phyloP scores from a whole-genome alignment of 2,888 invertebrate genomes.

The Drosophila buzzatii region DNA sequence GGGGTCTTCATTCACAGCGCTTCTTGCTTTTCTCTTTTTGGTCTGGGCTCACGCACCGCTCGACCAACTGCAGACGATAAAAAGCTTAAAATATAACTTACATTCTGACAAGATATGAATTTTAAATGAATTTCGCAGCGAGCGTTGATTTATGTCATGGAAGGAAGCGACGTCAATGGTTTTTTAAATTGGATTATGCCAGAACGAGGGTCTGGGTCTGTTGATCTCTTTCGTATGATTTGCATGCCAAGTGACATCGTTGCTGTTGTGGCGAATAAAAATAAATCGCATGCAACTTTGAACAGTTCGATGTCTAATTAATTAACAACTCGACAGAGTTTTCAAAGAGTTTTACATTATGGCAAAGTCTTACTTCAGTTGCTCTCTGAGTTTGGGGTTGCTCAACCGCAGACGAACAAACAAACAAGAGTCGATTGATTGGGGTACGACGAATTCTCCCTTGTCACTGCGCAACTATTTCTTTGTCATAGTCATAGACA shows the following conservation, averaged over 20 bases:
- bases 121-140: constrained; percentile 74
- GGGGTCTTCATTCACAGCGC: constrained; percentile 49
- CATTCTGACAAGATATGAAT: constrained; percentile 82
- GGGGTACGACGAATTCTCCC: neutral
- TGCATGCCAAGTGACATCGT: constrained; percentile 60
- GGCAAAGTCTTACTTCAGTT: neutral
- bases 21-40: neutral
- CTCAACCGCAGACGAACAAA: constrained; percentile 55
- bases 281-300: constrained; percentile 37
- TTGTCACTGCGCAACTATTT: too few species aligned
- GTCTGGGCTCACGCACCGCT: constrained; percentile 32
- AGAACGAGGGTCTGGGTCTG: constrained; percentile 38
- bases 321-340: constrained; percentile 45
- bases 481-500: constrained; percentile 19
- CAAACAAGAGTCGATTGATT: constrained; percentile 51
- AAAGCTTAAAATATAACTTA: constrained; percentile 81
- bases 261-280: constrained; percentile 43
- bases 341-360: constrained; percentile 12
- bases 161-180: constrained; percentile 43
- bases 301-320: constrained; percentile 58
- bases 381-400: neutral
- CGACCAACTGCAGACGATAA: constrained; percentile 58
- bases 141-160: constrained; percentile 71
- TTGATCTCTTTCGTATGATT: constrained; percentile 41
- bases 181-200: constrained; percentile 76